Percentiles rank a stretch among this genome's conserved stretches.
Evolutionary conservation across 2,797 vertebrate genomes (phyloP).

Genomic region (Manis javanica): DNA sequence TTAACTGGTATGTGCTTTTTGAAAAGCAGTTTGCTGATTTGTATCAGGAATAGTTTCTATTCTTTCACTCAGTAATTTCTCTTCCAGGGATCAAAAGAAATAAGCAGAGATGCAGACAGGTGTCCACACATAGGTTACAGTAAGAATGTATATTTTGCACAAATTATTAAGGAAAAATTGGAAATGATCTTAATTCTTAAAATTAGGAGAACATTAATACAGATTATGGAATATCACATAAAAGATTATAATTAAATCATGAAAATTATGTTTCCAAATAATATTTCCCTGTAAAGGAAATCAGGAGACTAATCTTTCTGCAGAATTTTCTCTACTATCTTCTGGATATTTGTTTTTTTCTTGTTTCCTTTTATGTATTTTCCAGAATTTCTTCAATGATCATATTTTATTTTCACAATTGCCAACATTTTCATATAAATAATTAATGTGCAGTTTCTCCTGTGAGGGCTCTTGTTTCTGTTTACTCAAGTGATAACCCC

Average conservation of each 20-base stretch:
- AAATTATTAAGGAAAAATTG: not conserved
- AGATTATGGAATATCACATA: not conserved
- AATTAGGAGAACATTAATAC: not conserved
- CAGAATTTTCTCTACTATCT: not conserved
- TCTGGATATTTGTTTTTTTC: not conserved
- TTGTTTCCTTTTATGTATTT: not conserved
- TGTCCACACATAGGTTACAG: not conserved
- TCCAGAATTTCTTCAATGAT: not conserved
- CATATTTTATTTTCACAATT: not conserved
- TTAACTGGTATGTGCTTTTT: not conserved
- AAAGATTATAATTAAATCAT: not conserved
- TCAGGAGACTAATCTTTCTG: not conserved
- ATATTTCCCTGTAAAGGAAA: not conserved
- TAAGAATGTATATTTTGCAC: not conserved
- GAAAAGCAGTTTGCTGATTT: not conserved
- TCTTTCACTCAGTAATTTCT: not conserved
- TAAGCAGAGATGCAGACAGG: not conserved
- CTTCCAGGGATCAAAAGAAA: not conserved
- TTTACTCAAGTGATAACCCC: not conserved
- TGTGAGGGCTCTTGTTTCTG: not conserved
- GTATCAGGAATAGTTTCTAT: not conserved
- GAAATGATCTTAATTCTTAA: not conserved
- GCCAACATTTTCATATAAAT: not conserved
- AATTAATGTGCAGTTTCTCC: not conserved
- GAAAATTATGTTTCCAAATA: not conserved